Evolutionary conservation across 2,888 invertebrate species (phyloP).

Genomic region (Eucera pruinosa): DNA sequence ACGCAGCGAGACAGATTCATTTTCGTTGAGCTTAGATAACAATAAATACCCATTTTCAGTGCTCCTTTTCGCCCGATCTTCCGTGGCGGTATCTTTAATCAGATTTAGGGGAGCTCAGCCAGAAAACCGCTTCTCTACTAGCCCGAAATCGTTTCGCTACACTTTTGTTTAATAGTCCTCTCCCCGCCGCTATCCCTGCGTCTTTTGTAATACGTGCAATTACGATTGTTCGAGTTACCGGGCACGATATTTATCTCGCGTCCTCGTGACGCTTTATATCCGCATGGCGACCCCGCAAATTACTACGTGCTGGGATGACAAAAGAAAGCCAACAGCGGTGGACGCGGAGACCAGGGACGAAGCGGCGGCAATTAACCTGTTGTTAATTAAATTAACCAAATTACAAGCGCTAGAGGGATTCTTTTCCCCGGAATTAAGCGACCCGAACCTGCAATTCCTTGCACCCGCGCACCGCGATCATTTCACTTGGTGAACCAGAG

Average conservation of each 20-base stretch:
- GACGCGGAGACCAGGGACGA: background rate
- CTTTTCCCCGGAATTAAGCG: conserved; percentile 24
- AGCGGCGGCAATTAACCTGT: conserved; percentile 51
- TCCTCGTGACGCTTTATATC: conserved; percentile 40
- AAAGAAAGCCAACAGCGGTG: conserved; percentile 33
- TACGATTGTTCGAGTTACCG: conserved; percentile 56
- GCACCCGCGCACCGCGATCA: conserved; percentile 5
- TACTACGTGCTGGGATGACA: conserved; percentile 40
- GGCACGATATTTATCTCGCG: conserved; percentile 40
- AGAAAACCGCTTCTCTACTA: conserved; percentile 35
- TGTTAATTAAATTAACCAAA: conserved; percentile 61
- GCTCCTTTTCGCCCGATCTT: conserved; percentile 7
- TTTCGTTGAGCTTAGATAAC: conserved; percentile 48
- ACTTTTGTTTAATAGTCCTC: conserved; percentile 37
- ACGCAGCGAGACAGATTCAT: conserved; percentile 39
- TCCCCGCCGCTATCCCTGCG: background rate
- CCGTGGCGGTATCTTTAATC: conserved; percentile 54
- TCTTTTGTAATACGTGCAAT: conserved; percentile 46
- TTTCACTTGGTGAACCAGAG: conserved; percentile 1
- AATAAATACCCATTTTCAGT: conserved; percentile 52
- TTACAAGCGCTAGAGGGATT: conserved; percentile 18
- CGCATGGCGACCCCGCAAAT: conserved; percentile 45
- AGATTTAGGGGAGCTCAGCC: conserved; percentile 47
- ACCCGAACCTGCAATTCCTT: conserved; percentile 13
- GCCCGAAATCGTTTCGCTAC: conserved; percentile 3